phyloP scores from a whole-genome alignment of 2,888 invertebrate genomes.

The Acronicta leporina region DNA sequence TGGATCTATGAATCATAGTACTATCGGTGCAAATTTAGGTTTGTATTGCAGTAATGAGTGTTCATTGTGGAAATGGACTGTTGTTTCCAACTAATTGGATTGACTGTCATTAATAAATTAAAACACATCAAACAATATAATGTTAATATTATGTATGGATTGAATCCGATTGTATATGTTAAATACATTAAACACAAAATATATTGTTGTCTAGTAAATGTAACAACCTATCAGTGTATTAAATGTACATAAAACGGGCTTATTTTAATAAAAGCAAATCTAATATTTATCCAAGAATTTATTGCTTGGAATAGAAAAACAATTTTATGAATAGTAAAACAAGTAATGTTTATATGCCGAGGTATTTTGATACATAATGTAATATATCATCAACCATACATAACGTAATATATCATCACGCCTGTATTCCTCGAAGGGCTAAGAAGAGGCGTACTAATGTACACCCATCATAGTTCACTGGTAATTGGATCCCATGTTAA shows the following conservation, averaged over 20 bases:
- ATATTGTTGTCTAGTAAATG: conserved; percentile 6
- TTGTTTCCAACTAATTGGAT: conserved; percentile 34
- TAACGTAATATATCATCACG: no score
- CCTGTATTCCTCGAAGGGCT: no score
- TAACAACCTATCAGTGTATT: conserved; percentile 17
- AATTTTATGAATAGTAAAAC: conserved; percentile 50
- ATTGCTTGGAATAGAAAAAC: conserved; percentile 48
- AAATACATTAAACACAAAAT: conserved; percentile 15
- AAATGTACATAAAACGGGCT: conserved; percentile 33
- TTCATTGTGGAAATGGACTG: conserved; percentile 6
- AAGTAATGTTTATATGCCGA: conserved; percentile 45
- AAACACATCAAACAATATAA: conserved; percentile 28
- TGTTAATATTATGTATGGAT: conserved; percentile 9
- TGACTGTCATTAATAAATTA: conserved; percentile 32
- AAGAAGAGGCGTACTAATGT: no score
- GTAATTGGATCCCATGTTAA: no score
- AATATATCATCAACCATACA: no score
- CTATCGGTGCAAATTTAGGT: conserved; percentile 10
- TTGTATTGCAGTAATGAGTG: conserved; percentile 18
- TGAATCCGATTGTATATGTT: conserved; percentile 15
- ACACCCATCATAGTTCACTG: no score
- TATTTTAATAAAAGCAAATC: conserved; percentile 34
- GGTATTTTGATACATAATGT: no score
- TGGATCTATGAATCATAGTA: conserved; percentile 15
- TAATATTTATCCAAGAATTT: conserved; percentile 39